Conservation (phyloP, 2,797 vertebrate species). For the Buphagus erythrorhynchus region DNA sequence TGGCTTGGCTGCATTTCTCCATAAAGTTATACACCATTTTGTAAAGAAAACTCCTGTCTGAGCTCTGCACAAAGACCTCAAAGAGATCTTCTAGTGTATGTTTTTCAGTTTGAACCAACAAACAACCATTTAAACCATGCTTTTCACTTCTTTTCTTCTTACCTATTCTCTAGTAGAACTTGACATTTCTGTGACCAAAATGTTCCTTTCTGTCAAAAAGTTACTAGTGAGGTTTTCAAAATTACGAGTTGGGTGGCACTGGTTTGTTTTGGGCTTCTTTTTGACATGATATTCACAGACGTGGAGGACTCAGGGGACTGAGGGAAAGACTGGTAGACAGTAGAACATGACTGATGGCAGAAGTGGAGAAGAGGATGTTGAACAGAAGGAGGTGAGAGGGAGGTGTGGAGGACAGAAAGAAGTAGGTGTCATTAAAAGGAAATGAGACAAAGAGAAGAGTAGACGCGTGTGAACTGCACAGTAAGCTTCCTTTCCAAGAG, state of each 20-base stretch:
- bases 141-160: not conserved
- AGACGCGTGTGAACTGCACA: fast-evolving
- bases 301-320: not conserved
- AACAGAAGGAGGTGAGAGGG: not conserved
- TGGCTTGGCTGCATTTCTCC: not conserved
- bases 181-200: not conserved
- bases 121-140: not conserved
- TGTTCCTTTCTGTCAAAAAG: not conserved
- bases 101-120: not conserved
- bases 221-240: not conserved
- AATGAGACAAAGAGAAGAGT: not conserved
- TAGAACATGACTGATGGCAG: not conserved
- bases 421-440: not conserved
- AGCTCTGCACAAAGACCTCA: not conserved
- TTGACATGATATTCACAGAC: not conserved
- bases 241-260: not conserved
- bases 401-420: not conserved
- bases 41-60: not conserved
- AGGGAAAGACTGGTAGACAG: not conserved
- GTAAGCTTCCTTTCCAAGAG: not conserved
- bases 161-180: not conserved
- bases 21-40: not conserved
- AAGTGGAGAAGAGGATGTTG: not conserved
- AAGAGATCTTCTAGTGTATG: not conserved
- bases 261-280: not conserved